Percentiles rank a stretch among this genome's conserved stretches.
phyloP scores from a whole-genome alignment of 2,888 invertebrate species.

The Caradrina kadenii region DNA sequence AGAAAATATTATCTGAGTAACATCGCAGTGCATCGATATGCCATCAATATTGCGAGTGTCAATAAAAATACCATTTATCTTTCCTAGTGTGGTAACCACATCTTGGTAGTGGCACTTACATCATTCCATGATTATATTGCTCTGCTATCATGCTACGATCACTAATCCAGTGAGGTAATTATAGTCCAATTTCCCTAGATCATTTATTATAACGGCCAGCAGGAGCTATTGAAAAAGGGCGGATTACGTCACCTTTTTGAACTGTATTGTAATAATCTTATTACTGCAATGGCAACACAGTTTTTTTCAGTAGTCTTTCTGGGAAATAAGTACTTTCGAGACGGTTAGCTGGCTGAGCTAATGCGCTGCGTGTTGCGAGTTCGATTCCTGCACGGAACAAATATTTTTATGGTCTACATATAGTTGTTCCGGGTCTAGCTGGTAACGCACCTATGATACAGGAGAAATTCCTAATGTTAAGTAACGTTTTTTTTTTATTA shows the following conservation, averaged over 20 bases:
- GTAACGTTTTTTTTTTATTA: no score
- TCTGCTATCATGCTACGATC: slow-evolving; percentile 27
- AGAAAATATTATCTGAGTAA: no score
- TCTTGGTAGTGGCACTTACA: slow-evolving; percentile 33
- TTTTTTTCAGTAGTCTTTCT: neutral
- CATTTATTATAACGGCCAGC: slow-evolving; percentile 31
- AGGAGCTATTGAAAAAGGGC: slow-evolving; percentile 29
- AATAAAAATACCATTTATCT: slow-evolving; percentile 10
- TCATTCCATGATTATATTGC: slow-evolving; percentile 24
- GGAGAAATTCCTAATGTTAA: no score
- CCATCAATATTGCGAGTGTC: slow-evolving; percentile 4
- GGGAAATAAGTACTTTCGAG: no score
- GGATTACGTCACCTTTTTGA: slow-evolving; percentile 20
- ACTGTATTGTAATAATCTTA: neutral
- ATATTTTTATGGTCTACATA: no score
- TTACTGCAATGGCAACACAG: neutral
- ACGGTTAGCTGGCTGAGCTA: no score
- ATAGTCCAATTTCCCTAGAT: slow-evolving; percentile 36
- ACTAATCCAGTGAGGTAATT: slow-evolving; percentile 34
- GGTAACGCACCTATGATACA: no score
- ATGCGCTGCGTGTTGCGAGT: no score
- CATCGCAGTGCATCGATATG: neutral
- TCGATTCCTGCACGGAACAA: no score
- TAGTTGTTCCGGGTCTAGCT: no score
- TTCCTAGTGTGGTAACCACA: slow-evolving; percentile 29